Conservation (phyloP, 1,140 invertebrate genomes). For the Euglossa dilemma region DNA sequence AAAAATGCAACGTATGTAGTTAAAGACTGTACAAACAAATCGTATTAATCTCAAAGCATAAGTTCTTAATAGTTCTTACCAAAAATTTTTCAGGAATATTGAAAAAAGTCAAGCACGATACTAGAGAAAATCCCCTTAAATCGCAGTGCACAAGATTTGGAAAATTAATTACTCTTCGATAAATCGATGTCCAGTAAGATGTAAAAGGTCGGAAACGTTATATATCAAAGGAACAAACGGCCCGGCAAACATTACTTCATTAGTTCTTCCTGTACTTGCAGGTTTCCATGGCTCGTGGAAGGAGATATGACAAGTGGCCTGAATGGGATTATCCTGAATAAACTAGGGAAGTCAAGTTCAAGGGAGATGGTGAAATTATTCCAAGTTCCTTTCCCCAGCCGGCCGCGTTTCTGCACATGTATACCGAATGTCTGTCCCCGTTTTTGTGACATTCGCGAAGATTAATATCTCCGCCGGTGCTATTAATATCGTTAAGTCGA, state of each 20-base stretch:
- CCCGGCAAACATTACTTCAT: neutral
- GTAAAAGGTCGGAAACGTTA: too few species aligned
- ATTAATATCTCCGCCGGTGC: constrained; percentile 51
- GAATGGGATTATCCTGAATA: neutral
- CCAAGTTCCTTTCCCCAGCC: neutral
- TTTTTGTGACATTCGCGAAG: constrained; percentile 47
- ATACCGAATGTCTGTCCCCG: neutral
- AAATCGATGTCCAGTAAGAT: too few species aligned
- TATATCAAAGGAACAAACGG: too few species aligned
- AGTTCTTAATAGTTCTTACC: too few species aligned
- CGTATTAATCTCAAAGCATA: too few species aligned
- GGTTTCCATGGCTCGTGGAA: neutral
- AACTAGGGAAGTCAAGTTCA: neutral
- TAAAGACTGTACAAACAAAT: too few species aligned
- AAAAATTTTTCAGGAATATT: too few species aligned
- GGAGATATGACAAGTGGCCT: neutral
- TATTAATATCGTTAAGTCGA: constrained; percentile 64
- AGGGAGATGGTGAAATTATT: neutral
- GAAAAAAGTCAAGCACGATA: too few species aligned
- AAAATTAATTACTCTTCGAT: too few species aligned
- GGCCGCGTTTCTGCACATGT: constrained; percentile 4
- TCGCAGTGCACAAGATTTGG: too few species aligned
- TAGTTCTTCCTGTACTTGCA: neutral
- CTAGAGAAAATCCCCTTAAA: too few species aligned
- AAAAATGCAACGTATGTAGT: too few species aligned